Percentiles rank a stretch among this genome's conserved stretches.
phyloP scores from a whole-genome alignment of 2,113 vertebrate species.

The Brachyhypopomus gauderio region DNA sequence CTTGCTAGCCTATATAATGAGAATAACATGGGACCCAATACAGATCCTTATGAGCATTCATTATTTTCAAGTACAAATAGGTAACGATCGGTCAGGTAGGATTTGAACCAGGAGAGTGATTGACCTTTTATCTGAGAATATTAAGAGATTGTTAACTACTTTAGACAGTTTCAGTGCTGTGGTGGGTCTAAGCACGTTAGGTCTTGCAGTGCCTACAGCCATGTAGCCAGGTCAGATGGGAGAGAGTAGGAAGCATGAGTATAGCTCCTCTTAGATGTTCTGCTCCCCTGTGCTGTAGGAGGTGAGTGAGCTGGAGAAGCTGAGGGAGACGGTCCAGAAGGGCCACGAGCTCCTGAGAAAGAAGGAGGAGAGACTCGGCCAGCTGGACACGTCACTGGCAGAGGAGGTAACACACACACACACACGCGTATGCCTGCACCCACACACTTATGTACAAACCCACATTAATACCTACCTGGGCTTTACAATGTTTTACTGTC shows the following conservation, averaged over 20 bases:
- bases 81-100: too few relatives aligned
- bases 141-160: background rate
- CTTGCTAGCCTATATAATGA: too few relatives aligned
- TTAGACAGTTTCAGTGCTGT: too few relatives aligned
- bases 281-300: slow-evolving; percentile 70
- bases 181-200: too few relatives aligned
- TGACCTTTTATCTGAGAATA: background rate
- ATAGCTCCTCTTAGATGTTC: too few relatives aligned
- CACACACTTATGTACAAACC: background rate
- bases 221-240: too few relatives aligned
- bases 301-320: slow-evolving; percentile 74
- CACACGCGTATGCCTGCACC: background rate
- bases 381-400: slow-evolving; percentile 81
- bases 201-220: too few relatives aligned
- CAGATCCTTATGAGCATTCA: too few relatives aligned
- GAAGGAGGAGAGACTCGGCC: slow-evolving; percentile 83
- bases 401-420: slow-evolving; percentile 78
- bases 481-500: background rate
- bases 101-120: too few relatives aligned
- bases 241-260: too few relatives aligned
- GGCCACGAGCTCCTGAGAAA: slow-evolving; percentile 78
- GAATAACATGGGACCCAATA: too few relatives aligned
- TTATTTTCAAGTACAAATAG: too few relatives aligned
- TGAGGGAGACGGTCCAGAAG: slow-evolving; percentile 76
- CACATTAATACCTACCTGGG: background rate